Percentiles rank a stretch among this genome's conserved stretches.
phyloP scores from a whole-genome alignment of 1,140 invertebrate species.

The Elymnias hypermnestra region DNA sequence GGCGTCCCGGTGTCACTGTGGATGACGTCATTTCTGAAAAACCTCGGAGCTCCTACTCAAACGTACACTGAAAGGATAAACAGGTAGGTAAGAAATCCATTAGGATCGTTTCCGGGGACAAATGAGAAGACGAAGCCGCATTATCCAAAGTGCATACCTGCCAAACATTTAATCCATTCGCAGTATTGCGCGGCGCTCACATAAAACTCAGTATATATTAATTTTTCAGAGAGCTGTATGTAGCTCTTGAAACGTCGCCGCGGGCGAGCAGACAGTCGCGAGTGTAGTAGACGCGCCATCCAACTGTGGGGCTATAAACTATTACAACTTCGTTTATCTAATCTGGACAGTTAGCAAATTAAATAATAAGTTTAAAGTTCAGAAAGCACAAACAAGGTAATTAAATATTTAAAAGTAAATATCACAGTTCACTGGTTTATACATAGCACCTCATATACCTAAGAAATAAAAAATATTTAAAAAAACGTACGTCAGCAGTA shows the following conservation, averaged over 20 bases:
- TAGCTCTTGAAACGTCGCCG: conserved; percentile 62
- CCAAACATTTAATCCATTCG: conserved; percentile 37
- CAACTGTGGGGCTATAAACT: conserved; percentile 22
- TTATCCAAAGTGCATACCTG: conserved; percentile 32
- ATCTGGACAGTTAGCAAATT: no score
- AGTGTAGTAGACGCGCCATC: conserved; percentile 47
- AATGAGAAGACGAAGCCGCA: conserved; percentile 25
- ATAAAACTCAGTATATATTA: conserved; percentile 58
- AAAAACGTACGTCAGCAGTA: no score
- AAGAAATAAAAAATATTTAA: no score
- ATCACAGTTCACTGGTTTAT: no score
- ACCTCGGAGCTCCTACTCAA: no score
- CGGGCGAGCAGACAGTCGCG: conserved; percentile 62
- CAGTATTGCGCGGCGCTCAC: conserved; percentile 25
- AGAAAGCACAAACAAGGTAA: no score
- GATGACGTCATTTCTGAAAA: no score
- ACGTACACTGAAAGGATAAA: no score
- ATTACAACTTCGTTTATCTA: not conserved
- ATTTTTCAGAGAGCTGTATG: conserved; percentile 61
- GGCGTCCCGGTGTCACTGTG: no score
- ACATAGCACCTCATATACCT: no score
- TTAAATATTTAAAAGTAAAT: no score
- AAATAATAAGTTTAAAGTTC: not conserved
- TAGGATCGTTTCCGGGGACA: conserved; percentile 17
- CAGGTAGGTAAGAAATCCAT: conserved; percentile 26